Conservation (phyloP, 2,888 invertebrate genomes). For the Protula sp. region DNA sequence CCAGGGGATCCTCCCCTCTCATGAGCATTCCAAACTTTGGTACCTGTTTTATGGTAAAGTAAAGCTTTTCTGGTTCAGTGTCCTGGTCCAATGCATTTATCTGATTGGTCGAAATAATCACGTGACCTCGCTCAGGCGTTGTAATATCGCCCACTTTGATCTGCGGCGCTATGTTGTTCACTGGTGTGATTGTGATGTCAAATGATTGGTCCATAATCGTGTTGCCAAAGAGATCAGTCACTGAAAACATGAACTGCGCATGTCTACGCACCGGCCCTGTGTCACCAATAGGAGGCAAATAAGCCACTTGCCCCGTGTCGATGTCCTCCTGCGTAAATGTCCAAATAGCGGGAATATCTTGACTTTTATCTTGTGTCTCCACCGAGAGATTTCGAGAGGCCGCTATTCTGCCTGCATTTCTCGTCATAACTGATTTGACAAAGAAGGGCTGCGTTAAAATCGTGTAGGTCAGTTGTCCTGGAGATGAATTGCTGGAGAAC, state of each 20-base stretch:
- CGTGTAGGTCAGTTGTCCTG: constrained; percentile 32
- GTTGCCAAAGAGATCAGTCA: constrained; percentile 9
- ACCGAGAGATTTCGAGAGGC: constrained; percentile 38
- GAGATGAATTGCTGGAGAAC: constrained; percentile 47
- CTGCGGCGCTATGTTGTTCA: constrained; percentile 37
- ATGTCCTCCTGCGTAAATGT: constrained; percentile 50
- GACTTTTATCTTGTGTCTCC: constrained; percentile 28
- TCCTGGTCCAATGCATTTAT: constrained; percentile 49
- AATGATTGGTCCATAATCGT: constrained; percentile 34
- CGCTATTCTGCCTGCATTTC: constrained; percentile 48
- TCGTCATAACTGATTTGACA: constrained; percentile 40
- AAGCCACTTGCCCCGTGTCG: constrained; percentile 48
- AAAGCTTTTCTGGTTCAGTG: constrained; percentile 39
- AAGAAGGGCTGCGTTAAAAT: constrained; percentile 49
- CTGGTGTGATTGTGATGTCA: constrained; percentile 48
- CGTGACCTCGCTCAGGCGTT: constrained; percentile 48
- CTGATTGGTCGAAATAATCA: constrained; percentile 42
- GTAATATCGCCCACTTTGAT: constrained; percentile 27
- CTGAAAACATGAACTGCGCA: constrained; percentile 13
- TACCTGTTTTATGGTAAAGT: constrained; percentile 39
- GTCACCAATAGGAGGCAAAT: constrained; percentile 48
- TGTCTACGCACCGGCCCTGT: constrained; percentile 36
- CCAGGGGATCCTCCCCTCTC: constrained; percentile 38
- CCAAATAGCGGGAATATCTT: constrained; percentile 12
- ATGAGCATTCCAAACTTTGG: constrained; percentile 48